A percentile compares a stretch with the other conserved stretches of the same genome.
phyloP scores from a whole-genome alignment of 2,797 vertebrate species.

The Catharus ustulatus region DNA sequence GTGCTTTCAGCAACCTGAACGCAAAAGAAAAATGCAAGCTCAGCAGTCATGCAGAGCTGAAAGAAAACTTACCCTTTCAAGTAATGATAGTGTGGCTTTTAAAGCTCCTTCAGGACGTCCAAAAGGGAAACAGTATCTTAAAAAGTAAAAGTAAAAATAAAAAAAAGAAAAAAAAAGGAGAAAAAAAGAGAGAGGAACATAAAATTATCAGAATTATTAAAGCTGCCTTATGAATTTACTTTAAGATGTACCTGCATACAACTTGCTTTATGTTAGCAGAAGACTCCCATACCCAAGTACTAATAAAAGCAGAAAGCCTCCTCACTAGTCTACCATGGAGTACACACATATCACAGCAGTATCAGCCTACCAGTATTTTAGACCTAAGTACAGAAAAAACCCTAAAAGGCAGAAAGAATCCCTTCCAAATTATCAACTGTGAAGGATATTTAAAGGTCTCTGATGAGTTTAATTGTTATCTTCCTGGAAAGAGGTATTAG shows the following conservation, averaged over 20 bases:
- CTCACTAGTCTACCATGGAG: not conserved
- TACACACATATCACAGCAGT: not conserved
- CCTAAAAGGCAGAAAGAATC: not conserved
- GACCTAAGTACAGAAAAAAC: not conserved
- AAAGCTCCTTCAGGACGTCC: slow-evolving; percentile 97
- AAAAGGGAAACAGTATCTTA: slow-evolving; percentile 97
- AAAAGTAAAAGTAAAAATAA: not conserved
- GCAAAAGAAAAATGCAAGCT: not conserved
- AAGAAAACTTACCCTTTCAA: slow-evolving; percentile 88
- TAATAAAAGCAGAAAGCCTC: not conserved
- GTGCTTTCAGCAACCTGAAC: not conserved
- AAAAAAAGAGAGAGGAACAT: not conserved
- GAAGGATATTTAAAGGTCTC: not conserved
- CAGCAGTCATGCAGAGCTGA: not conserved
- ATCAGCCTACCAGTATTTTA: not conserved
- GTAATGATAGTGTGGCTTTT: slow-evolving; percentile 94
- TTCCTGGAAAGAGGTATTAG: not conserved
- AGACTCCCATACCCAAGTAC: not conserved
- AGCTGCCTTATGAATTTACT: not conserved
- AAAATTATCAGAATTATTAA: not conserved
- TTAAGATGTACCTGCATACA: not conserved
- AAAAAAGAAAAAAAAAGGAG: not conserved
- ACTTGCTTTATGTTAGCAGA: not conserved
- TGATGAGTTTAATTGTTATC: not conserved
- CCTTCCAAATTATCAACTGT: not conserved